Percentiles rank a stretch among this genome's conserved stretches.
Conservation (phyloP, 2,888 invertebrate genomes). For the Scaeva pyrastri region DNA sequence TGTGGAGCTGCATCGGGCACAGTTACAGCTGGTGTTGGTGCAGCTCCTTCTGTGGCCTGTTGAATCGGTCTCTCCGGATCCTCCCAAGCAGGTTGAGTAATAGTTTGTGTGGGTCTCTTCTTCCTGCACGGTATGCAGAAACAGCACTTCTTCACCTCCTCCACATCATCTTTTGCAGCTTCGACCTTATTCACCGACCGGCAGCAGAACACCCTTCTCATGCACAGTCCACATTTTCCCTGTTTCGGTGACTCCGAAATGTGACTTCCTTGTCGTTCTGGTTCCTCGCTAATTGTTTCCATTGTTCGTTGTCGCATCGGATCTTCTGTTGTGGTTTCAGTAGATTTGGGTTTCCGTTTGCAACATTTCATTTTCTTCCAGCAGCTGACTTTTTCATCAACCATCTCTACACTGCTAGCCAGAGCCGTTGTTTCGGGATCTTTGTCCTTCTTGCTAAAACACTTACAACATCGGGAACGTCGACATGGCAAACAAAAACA, state of each 20-base stretch:
- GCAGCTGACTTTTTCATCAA: conserved; percentile 81
- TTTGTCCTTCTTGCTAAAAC: conserved; percentile 79
- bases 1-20: conserved; percentile 41
- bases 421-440: conserved; percentile 78
- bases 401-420: conserved; percentile 80
- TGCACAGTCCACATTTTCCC: conserved; percentile 81
- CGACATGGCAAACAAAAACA: conserved; percentile 83
- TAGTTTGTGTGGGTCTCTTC: conserved; percentile 69
- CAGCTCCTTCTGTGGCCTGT: conserved; percentile 85
- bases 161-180: conserved; percentile 80
- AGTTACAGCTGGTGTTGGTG: conserved; percentile 79
- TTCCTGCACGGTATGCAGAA: conserved; percentile 83
- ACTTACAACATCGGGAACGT: conserved; percentile 81
- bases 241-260: conserved; percentile 76
- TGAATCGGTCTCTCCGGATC: conserved; percentile 80
- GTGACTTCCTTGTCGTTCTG: conserved; percentile 51
- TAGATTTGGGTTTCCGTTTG: conserved; percentile 84
- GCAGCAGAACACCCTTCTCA: conserved; percentile 83
- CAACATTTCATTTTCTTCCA: conserved; percentile 83
- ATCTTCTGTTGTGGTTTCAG: conserved; percentile 75
- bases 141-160: conserved; percentile 82
- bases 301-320: conserved; percentile 71
- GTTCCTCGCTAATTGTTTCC: conserved; percentile 77
- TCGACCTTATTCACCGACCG: conserved; percentile 83
- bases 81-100: conserved; percentile 80